Conservation (phyloP, 2,888 invertebrate genomes). For the Drosophila maculinotata region DNA sequence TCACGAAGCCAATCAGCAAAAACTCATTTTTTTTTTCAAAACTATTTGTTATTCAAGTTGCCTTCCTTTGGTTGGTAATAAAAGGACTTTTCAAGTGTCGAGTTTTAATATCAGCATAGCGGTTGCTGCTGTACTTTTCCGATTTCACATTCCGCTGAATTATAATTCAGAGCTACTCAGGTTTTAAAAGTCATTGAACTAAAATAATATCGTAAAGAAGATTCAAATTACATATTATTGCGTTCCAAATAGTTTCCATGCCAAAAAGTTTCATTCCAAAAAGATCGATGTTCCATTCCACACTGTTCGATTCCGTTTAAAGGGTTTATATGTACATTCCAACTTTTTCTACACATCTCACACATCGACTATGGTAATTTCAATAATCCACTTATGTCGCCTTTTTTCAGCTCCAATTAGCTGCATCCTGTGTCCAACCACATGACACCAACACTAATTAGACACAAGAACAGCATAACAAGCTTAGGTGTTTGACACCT, state of each 20-base stretch:
- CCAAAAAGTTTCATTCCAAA: too few species aligned
- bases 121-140: background rate
- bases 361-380: conserved; percentile 17
- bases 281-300: background rate
- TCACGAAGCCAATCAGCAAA: conserved; percentile 44
- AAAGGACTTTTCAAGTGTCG: background rate
- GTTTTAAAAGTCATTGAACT: too few species aligned
- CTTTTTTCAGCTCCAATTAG: conserved; percentile 50
- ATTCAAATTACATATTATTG: too few species aligned
- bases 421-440: conserved; percentile 18
- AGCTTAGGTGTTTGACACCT: conserved; percentile 54
- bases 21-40: conserved; percentile 9
- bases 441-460: conserved; percentile 51
- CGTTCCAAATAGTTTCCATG: too few species aligned
- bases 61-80: conserved; percentile 2
- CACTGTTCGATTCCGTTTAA: background rate
- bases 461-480: conserved; percentile 30
- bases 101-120: conserved; percentile 16
- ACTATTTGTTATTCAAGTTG: conserved; percentile 3
- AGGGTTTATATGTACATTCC: too few species aligned
- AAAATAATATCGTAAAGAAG: too few species aligned
- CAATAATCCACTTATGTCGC: conserved; percentile 33
- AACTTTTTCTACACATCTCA: too few species aligned
- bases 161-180: background rate
- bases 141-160: background rate